Conservation (phyloP, 2,888 invertebrate species). For the Barypeithes pellucidus region DNA sequence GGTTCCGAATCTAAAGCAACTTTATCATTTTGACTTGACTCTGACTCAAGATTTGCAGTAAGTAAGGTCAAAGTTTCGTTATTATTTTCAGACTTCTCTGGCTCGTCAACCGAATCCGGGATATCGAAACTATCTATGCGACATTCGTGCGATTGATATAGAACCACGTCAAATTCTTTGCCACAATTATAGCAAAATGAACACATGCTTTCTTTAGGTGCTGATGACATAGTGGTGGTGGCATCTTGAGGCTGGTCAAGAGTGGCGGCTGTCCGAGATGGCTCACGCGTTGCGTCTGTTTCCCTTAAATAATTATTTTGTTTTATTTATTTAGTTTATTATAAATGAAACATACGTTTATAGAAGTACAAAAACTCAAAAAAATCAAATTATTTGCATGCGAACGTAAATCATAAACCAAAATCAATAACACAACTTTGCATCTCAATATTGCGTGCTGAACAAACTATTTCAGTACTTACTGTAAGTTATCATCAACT, state of each 20-base stretch:
- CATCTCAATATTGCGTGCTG: too few relatives aligned
- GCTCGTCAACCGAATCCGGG: not conserved
- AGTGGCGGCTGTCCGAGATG: not conserved
- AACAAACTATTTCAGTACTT: too few relatives aligned
- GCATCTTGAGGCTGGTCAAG: not conserved
- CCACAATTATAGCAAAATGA: conserved; percentile 35
- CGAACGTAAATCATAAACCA: not conserved
- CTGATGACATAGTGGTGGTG: not conserved
- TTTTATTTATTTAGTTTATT: not conserved
- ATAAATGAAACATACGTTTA: not conserved
- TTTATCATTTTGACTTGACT: not conserved
- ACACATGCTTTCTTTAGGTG: not conserved
- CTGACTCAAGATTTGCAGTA: too few relatives aligned
- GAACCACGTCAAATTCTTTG: conserved; percentile 22
- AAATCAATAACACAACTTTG: too few relatives aligned
- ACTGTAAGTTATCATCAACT: too few relatives aligned
- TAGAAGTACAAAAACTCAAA: not conserved
- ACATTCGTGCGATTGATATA: not conserved
- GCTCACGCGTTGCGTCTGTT: not conserved
- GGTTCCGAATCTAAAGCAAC: not conserved
- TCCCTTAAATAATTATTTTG: not conserved
- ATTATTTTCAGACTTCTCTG: too few relatives aligned
- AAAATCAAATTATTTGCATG: not conserved
- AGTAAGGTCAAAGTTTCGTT: too few relatives aligned
- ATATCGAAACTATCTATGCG: not conserved